Conservation (phyloP, 2,888 invertebrate genomes). For the Pachycephus smyrnensis region DNA sequence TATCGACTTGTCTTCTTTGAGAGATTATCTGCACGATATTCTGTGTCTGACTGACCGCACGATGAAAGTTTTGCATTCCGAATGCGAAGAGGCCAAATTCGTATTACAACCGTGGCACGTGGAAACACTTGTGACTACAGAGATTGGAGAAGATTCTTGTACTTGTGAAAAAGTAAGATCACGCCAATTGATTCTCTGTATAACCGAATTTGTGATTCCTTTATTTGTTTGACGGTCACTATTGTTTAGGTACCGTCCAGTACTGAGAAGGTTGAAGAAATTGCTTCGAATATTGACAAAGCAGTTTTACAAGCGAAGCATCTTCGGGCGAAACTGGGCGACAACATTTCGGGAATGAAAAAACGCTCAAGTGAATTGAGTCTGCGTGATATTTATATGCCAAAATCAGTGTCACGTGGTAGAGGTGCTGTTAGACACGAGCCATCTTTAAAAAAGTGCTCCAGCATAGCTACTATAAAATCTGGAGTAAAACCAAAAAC, state of each 20-base stretch:
- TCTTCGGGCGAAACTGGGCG: conserved; percentile 51
- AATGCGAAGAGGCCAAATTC: conserved; percentile 57
- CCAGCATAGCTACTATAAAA: too few species aligned
- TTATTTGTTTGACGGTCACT: background rate
- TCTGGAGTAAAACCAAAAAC: too few species aligned
- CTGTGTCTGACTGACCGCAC: conserved; percentile 47
- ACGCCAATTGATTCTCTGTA: too few species aligned
- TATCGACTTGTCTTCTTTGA: conserved; percentile 40
- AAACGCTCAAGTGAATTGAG: conserved; percentile 19
- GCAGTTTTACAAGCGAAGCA: conserved; percentile 53
- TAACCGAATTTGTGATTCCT: too few species aligned
- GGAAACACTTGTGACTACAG: conserved; percentile 39
- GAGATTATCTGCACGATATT: conserved; percentile 39
- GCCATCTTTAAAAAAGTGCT: too few species aligned
- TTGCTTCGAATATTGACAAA: conserved; percentile 53
- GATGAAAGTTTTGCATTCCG: conserved; percentile 43
- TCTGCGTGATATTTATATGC: conserved; percentile 37
- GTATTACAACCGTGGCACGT: conserved; percentile 55
- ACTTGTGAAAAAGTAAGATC: conserved; percentile 52
- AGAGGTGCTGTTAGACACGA: background rate
- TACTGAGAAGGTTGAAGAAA: conserved; percentile 45
- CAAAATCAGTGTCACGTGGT: background rate
- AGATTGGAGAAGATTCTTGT: conserved; percentile 45
- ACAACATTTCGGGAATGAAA: conserved; percentile 39
- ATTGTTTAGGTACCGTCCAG: conserved; percentile 18